Percentiles rank a stretch among this genome's conserved stretches.
Conservation (phyloP, 2,888 invertebrate genomes). For the Andricus quercusramuli region DNA sequence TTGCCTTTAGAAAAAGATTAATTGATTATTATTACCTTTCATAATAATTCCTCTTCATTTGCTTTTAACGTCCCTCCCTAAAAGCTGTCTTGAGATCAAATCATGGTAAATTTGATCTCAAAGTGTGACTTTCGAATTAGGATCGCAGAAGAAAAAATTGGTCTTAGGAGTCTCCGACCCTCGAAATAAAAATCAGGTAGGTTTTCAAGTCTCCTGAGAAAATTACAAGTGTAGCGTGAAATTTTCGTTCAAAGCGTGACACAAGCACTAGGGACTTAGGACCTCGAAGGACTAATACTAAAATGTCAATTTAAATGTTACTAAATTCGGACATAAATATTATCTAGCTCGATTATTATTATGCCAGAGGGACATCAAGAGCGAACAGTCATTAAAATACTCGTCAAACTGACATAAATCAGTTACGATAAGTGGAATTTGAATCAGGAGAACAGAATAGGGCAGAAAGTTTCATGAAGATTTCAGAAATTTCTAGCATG, state of each 20-base stretch:
- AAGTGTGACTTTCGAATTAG: conserved; percentile 54
- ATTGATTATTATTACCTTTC: background rate
- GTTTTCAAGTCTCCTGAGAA: background rate
- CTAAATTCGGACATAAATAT: background rate
- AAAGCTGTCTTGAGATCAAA: background rate
- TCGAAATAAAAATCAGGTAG: background rate
- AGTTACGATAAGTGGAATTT: conserved; percentile 40
- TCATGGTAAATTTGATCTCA: conserved; percentile 4
- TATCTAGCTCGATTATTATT: background rate
- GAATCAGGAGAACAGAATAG: conserved; percentile 42
- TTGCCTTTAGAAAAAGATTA: background rate
- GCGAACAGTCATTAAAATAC: background rate
- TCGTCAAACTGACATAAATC: background rate
- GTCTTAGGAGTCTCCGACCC: conserved; percentile 41
- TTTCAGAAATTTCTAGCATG: background rate
- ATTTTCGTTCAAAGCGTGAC: conserved; percentile 62
- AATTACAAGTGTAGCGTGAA: conserved; percentile 48
- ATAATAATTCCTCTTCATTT: too few species aligned
- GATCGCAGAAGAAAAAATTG: conserved; percentile 54
- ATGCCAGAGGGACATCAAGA: background rate
- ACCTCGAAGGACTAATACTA: conserved; percentile 37
- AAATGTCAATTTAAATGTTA: background rate
- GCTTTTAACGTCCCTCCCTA: background rate
- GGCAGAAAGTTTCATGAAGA: background rate
- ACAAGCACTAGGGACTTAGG: conserved; percentile 58